phyloP scores from a whole-genome alignment of 1,140 invertebrate genomes.

The Triops cancriformis region DNA sequence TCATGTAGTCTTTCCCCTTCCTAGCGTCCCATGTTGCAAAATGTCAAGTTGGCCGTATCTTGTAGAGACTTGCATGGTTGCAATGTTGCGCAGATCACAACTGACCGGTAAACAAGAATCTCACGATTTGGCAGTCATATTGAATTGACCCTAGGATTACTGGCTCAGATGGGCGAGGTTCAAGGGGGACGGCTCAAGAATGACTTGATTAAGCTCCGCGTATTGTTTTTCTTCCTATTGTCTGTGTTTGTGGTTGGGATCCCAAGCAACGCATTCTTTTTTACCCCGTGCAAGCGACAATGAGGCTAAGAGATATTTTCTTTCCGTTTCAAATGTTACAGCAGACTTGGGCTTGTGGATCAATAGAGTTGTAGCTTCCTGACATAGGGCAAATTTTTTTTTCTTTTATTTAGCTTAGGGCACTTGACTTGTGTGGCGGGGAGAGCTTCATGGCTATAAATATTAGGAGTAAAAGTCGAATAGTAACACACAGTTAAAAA shows the following conservation, averaged over 20 bases:
- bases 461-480: not conserved
- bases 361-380: constrained; percentile 13
- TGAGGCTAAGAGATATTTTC: not conserved
- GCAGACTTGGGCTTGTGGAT: not conserved
- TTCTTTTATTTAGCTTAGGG: not conserved
- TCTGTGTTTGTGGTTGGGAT: not conserved
- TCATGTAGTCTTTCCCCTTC: too few relatives aligned
- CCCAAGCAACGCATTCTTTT: not conserved
- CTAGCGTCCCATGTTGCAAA: too few relatives aligned
- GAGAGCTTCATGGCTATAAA: not conserved
- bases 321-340: not conserved
- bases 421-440: not conserved
- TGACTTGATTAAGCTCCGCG: not conserved
- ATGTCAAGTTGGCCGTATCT: too few relatives aligned
- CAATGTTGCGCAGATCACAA: too few relatives aligned
- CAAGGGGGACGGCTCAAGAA: not conserved
- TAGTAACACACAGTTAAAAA: too few relatives aligned
- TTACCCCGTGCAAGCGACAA: not conserved
- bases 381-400: not conserved
- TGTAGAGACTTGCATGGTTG: too few relatives aligned
- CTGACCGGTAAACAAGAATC: too few relatives aligned
- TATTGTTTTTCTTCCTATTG: not conserved
- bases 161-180: not conserved
- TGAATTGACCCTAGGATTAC: not conserved
- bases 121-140: too few relatives aligned